Evolutionary conservation across 2,113 vertebrate species (phyloP).

Genomic region (Phasianus colchicus): DNA sequence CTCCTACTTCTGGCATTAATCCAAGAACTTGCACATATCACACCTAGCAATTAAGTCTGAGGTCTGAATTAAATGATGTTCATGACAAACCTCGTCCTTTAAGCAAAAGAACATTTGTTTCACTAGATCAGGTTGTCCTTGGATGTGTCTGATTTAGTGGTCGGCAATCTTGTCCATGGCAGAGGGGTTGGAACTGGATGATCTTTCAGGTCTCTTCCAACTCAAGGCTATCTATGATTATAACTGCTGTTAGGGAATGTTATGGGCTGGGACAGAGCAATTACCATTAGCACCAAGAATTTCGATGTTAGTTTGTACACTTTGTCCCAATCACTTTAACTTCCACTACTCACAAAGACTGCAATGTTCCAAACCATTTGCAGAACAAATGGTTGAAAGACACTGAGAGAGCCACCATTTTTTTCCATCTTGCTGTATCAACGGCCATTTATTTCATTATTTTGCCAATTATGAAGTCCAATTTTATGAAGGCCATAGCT

Average conservation of each 20-base stretch:
- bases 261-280: too few species aligned
- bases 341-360: not conserved
- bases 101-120: not conserved
- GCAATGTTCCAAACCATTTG: not conserved
- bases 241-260: not conserved
- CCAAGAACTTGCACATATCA: not conserved
- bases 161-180: too few species aligned
- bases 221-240: too few species aligned
- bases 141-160: too few species aligned
- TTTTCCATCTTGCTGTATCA: not conserved
- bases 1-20: not conserved
- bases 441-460: not conserved
- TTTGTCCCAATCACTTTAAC: not conserved
- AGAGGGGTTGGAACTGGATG: too few species aligned
- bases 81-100: not conserved
- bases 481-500: not conserved
- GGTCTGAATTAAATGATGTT: fast-evolving
- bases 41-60: not conserved
- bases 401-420: not conserved
- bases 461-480: not conserved
- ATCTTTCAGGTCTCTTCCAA: too few species aligned
- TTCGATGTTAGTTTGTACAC: not conserved
- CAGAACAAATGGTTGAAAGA: not conserved
- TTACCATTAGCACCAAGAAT: not conserved
- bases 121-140: too few species aligned